These are phyloP conservation scores for Chelmon rostratus DNA, from an alignment of 2,797 vertebrate genomes.

Conservation along the genomic window DNA sequence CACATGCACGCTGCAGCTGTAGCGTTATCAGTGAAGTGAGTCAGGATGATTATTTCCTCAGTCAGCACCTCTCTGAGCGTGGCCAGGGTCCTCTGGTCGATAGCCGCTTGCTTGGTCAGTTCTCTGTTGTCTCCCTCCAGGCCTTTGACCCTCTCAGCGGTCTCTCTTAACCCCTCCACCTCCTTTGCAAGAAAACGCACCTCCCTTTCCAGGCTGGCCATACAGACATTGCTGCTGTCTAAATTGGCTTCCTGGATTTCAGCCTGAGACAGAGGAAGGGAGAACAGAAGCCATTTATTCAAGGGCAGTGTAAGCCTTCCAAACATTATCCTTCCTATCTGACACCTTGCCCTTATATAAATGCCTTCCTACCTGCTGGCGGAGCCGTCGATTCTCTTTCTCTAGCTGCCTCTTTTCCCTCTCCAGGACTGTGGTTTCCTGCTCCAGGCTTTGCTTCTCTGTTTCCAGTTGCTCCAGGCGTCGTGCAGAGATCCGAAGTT, in stretches of 20 bases:
- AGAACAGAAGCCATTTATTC: background rate
- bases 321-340: background rate
- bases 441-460: slow-evolving; percentile 91
- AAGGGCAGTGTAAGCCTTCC: background rate
- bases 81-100: slow-evolving; percentile 93
- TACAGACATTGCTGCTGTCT: slow-evolving; percentile 91
- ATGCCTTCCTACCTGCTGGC: slow-evolving; percentile 88
- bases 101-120: slow-evolving; percentile 92
- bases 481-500: slow-evolving; percentile 90
- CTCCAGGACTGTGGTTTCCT: slow-evolving; percentile 90
- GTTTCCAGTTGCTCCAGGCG: slow-evolving; percentile 91
- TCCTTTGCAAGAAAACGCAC: slow-evolving; percentile 91
- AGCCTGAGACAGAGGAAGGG: slow-evolving; percentile 56
- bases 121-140: slow-evolving; percentile 94
- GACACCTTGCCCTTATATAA: background rate
- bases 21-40: slow-evolving; percentile 16
- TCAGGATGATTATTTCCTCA: slow-evolving; percentile 6
- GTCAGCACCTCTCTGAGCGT: slow-evolving; percentile 92
- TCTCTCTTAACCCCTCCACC: slow-evolving; percentile 89
- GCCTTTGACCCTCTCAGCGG: slow-evolving; percentile 89
- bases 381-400: slow-evolving; percentile 93
- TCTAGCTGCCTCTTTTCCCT: slow-evolving; percentile 94
- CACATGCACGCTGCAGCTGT: slow-evolving; percentile 13
- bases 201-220: slow-evolving; percentile 92
- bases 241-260: slow-evolving; percentile 94